Percentiles rank a stretch among this genome's conserved stretches.
Conservation (phyloP, 1,140 invertebrate genomes). For the Linepithema humile region DNA sequence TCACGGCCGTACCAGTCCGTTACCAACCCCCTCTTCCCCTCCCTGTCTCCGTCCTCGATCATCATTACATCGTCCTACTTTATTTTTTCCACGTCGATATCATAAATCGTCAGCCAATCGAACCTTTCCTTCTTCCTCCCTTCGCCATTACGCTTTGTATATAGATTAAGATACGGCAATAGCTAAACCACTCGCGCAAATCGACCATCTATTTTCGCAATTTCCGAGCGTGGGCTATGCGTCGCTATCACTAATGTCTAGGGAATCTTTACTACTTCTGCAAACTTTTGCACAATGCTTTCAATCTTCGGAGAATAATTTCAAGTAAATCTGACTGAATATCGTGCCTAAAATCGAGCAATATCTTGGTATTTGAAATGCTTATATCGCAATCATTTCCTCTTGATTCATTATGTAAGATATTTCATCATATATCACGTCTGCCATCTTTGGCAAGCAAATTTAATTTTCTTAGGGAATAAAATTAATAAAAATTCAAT, state of each 20-base stretch:
- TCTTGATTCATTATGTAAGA: neutral
- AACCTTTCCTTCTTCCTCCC: constrained; percentile 26
- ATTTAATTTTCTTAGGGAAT: no score
- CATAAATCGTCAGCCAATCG: constrained; percentile 68
- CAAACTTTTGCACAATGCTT: neutral
- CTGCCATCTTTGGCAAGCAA: no score
- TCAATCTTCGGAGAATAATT: neutral
- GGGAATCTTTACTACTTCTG: neutral
- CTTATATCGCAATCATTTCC: neutral
- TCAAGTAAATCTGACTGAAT: no score
- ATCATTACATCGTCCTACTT: constrained; percentile 24
- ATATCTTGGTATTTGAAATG: neutral
- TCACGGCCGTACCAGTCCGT: constrained; percentile 61
- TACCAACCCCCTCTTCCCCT: constrained; percentile 16
- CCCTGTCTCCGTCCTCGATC: constrained; percentile 14
- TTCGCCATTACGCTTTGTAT: neutral
- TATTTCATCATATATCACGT: neutral
- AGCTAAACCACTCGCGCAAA: neutral
- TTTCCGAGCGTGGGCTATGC: neutral
- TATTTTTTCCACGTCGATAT: constrained; percentile 56
- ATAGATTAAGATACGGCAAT: constrained; percentile 20
- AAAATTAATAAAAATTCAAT: no score
- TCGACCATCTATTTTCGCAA: neutral
- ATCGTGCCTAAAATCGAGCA: no score
- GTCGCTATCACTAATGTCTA: neutral